These are phyloP conservation scores for Adelges cooleyi DNA, from an alignment of 1,140 invertebrate genomes.

Conservation along the genomic window DNA sequence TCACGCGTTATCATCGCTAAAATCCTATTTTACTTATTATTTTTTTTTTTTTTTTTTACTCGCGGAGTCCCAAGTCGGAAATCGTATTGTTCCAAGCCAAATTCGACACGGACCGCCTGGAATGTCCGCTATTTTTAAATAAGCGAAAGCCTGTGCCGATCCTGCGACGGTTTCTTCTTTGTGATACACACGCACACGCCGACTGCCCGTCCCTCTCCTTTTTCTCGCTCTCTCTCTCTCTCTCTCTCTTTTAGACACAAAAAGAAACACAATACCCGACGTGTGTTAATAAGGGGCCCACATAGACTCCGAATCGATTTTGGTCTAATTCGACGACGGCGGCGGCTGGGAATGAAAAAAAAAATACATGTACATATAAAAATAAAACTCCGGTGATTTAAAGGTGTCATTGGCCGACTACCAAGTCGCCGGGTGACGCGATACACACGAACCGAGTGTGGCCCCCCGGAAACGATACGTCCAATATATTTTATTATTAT, in stretches of 20 bases:
- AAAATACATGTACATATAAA: conserved; percentile 21
- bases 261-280: too few species aligned
- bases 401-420: conserved; percentile 20
- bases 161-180: not conserved
- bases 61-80: too few species aligned
- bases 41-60: too few species aligned
- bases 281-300: conserved; percentile 16
- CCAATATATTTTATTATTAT: not conserved
- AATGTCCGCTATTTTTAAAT: conserved; percentile 29
- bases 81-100: conserved; percentile 25
- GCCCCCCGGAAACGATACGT: conserved; percentile 18
- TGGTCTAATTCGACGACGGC: conserved; percentile 17
- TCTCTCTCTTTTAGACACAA: too few species aligned
- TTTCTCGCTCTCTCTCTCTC: too few species aligned
- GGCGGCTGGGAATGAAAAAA: not conserved
- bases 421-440: conserved; percentile 2
- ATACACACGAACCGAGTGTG: not conserved
- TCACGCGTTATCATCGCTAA: too few species aligned
- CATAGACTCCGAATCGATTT: conserved; percentile 13
- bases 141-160: not conserved
- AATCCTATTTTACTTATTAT: too few species aligned
- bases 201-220: not conserved
- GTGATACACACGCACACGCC: not conserved
- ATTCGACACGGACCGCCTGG: conserved; percentile 27
- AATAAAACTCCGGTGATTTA: conserved; percentile 26